Base-by-base conservation (phyloP, 2,888 invertebrate genomes). In the Coelinius sp. region DNA sequence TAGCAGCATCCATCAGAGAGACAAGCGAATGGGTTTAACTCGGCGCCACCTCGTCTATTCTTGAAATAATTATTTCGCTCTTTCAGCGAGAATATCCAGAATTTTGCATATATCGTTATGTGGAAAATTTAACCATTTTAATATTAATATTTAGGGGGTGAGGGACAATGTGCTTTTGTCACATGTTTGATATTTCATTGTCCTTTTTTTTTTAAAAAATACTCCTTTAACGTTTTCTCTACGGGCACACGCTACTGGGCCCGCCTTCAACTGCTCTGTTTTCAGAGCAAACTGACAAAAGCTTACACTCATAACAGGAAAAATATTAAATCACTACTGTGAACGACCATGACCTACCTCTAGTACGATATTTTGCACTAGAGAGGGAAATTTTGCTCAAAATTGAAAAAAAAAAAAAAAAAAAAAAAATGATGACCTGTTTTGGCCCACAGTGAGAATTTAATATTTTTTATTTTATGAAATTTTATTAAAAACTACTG, bases 221-320 rank as follows among this genome's bases (percentile, higher is more conserved):
- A 10, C 2, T 52, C 12, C 52, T 52, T 52, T 7, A 52, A 52
- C 52, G 52, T 52, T 52, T 22, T 52, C 52, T 52, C 20, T 52
- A 52, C 52, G 17, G 52, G 52, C 52, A 24, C 52, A 52, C 17
- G 52, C 52, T 27, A 56, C 27, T 27, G 56, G 44, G 14, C 7
- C n/a, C 24, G 25, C 22, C 52, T n/a, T 52, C 22, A 56, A 56
- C 56, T 75, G 68, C 79, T 79, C 79, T 85, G 84, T 85, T 86
- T 85, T 85, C 83, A 84, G 84, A 85, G 81, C 80, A 85, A 84
- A 86, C 84, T 80, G 76, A 73, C 77, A 78, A 56, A 27, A 81
- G 85, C 83, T 85, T 84, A 84, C 84, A 85, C 84, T 85, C 84
- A 85, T 84, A 86, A 85, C 84, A 85, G 82, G 84, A 84, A 84